Base-by-base conservation (phyloP, 2,888 invertebrate genomes). In the Diogma glabrata region DNA sequence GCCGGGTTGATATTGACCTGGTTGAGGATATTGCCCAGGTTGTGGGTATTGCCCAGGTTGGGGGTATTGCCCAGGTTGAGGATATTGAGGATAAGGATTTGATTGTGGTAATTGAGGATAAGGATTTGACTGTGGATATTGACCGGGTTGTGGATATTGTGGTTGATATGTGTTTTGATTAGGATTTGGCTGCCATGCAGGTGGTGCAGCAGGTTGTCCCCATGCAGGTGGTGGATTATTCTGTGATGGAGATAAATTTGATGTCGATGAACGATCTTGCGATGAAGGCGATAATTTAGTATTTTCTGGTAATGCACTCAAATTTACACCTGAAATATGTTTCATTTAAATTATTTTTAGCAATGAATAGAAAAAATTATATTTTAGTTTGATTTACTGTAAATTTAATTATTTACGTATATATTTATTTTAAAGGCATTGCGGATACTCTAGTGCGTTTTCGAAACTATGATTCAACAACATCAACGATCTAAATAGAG, bases 81-180 rank as follows among this genome's bases (percentile, higher is more conserved):
- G 67, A 54, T 65, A 65, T 51, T 65, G 65, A 33, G 67, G 66
- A 51, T 53, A 48, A n/a, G 43, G 47, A 58, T 53, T 51, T 7
- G 53, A 24, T 16, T 16, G 16, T 46, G 14, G 23, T 24, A 24
- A 24, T 24, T 24, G 54, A 8, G 49, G 50, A 9, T 50, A 10
- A 9, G 30, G 28, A 51, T 51, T 48, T 22, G 52, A n/a, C n/a
- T n/a, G 36, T 23, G 20, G 23, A 8, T 45, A 23, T 26, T 47
- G 26, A 22, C 47, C 45, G 9, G 36, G 24, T 38, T 66, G 67
- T 51, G 67, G 63, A 59, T 63, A 64, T 59, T 67, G 67, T 57
- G 70, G 70, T 64, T 69, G 66, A 57, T 69, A 69, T 20, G 68
- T 69, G 60, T 67, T 67, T 59, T 67, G 70, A 61, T 67, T 67